A percentile compares a stretch with the other conserved stretches of the same genome.
These are phyloP conservation scores for Mastigias papua DNA, from an alignment of 30 jellyfish, hydroid and myxozoan genomes.

Conservation along the genomic window DNA sequence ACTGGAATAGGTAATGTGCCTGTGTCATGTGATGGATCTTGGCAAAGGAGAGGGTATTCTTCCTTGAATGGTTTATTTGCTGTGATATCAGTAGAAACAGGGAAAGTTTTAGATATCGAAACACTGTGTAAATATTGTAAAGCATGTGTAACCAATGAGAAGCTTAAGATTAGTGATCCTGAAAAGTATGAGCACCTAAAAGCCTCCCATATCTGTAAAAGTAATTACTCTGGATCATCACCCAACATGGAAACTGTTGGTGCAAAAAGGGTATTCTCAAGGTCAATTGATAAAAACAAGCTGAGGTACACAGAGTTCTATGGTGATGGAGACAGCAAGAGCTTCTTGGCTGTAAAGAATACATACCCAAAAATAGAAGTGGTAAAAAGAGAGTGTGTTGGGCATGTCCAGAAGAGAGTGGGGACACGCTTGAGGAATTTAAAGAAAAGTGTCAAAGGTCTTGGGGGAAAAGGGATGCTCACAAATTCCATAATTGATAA, in stretches of 20 bases:
- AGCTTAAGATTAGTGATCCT: not conserved
- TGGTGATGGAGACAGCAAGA: slow-evolving; percentile 72
- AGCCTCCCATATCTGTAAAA: not conserved
- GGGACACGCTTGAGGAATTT: not conserved
- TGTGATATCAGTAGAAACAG: not conserved
- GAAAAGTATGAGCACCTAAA: not conserved
- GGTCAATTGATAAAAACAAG: slow-evolving; percentile 17
- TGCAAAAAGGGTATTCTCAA: not conserved
- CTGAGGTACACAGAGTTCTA: slow-evolving; percentile 3
- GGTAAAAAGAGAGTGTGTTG: slow-evolving; percentile 18
- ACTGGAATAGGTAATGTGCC: not conserved
- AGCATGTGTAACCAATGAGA: not conserved
- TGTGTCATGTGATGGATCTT: slow-evolving; percentile 1
- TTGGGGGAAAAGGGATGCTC: slow-evolving; percentile 44
- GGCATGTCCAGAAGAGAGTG: slow-evolving; percentile 24
- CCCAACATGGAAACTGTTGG: not conserved
- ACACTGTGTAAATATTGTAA: not conserved
- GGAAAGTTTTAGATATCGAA: not conserved
- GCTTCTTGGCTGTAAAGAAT: too few relatives aligned
- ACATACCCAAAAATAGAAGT: not conserved
- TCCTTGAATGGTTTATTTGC: not conserved
- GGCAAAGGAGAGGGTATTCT: not conserved
- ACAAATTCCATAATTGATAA: slow-evolving; percentile 33
- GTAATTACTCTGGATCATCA: not conserved
- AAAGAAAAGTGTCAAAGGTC: not conserved